Percentiles rank a stretch among this genome's conserved stretches.
Conservation (phyloP, 53 echinoderm and acorn worm species). For the Holothuria scabra region DNA sequence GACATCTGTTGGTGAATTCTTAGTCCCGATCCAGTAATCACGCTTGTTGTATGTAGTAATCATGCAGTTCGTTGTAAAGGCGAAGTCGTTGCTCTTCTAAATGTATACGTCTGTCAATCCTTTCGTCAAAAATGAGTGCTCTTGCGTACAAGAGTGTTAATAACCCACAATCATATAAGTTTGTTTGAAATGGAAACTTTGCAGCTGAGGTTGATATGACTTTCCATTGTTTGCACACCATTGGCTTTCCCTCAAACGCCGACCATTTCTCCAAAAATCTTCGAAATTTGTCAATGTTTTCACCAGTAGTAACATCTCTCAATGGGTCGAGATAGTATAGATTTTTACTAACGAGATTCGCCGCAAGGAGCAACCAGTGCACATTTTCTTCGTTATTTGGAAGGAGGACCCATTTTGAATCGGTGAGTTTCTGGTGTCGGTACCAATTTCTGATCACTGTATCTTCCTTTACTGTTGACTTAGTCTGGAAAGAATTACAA, state of each 20-base stretch:
- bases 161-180: neutral
- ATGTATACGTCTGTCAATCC: too few species aligned
- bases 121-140: too few species aligned
- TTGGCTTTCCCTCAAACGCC: constrained; percentile 18
- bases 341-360: neutral
- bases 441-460: neutral
- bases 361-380: constrained; percentile 8
- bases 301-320: neutral
- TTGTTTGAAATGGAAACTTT: constrained; percentile 9
- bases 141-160: too few species aligned
- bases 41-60: neutral
- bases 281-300: neutral
- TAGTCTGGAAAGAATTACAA: constrained; percentile 16
- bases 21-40: neutral
- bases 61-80: constrained; percentile 7
- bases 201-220: neutral
- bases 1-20: too few species aligned
- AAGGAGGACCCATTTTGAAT: neutral
- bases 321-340: constrained; percentile 1
- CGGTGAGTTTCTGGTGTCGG: neutral
- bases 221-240: constrained; percentile 4
- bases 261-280: constrained; percentile 4
- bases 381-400: neutral
- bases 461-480: neutral
- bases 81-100: neutral